Percentiles rank a stretch among this genome's conserved stretches.
Evolutionary conservation across 2,113 vertebrate genomes (phyloP).

Genomic region (Platysternon megacephalum): DNA sequence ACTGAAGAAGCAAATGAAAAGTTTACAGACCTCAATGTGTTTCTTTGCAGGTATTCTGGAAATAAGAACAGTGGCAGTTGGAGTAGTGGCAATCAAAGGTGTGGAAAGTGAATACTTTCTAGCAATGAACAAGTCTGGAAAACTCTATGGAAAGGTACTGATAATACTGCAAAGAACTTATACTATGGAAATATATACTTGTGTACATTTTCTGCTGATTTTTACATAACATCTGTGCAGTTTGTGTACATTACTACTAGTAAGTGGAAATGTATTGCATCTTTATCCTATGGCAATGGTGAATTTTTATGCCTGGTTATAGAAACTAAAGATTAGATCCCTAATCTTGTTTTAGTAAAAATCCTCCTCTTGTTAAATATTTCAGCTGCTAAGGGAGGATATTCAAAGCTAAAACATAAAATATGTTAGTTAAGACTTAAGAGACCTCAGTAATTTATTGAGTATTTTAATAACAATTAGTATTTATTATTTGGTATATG

Average conservation of each 20-base stretch:
- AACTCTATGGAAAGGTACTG: slow-evolving; percentile 94
- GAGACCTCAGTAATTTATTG: background rate
- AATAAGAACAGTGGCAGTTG: slow-evolving; percentile 96
- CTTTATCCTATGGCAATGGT: background rate
- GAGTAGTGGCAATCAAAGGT: slow-evolving; percentile 96
- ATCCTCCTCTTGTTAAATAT: background rate
- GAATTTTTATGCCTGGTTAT: background rate
- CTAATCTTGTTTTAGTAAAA: background rate
- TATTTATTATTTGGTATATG: background rate
- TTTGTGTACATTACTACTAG: background rate
- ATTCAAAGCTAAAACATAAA: background rate
- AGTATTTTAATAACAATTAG: background rate
- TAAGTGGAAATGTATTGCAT: background rate
- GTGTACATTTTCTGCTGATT: background rate
- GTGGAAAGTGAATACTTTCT: slow-evolving; percentile 97
- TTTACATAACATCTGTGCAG: background rate
- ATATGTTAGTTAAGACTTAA: background rate
- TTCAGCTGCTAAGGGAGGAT: background rate
- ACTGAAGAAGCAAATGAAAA: slow-evolving; percentile 27
- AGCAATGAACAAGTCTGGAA: slow-evolving; percentile 94
- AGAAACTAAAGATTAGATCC: background rate
- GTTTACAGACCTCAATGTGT: slow-evolving; percentile 50
- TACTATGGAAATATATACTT: background rate
- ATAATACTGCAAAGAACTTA: background rate
- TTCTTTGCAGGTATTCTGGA: slow-evolving; percentile 93